Conservation (phyloP, 1,140 invertebrate genomes). For the Drosophila navojoa region DNA sequence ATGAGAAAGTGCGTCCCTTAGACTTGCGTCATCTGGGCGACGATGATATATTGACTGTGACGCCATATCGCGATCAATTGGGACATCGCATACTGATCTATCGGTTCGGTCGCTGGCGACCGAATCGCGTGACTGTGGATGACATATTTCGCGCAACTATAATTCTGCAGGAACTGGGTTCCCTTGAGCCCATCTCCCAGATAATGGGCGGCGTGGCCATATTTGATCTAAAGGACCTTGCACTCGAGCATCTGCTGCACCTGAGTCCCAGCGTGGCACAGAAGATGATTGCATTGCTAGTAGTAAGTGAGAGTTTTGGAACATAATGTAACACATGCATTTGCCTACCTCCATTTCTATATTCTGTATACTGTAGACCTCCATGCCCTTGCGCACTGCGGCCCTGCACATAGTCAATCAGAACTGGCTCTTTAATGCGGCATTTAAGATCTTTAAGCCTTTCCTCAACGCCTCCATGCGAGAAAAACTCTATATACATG, state of each 20-base stretch:
- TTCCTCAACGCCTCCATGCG: constrained; percentile 88
- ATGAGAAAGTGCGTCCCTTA: constrained; percentile 87
- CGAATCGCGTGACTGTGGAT: constrained; percentile 87
- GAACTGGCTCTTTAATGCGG: constrained; percentile 91
- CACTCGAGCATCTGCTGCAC: constrained; percentile 89
- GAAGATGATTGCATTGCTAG: constrained; percentile 87
- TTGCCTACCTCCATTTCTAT: background rate
- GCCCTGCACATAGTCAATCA: constrained; percentile 91
- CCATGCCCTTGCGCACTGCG: constrained; percentile 89
- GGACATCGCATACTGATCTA: constrained; percentile 83
- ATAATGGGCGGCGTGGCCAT: constrained; percentile 90
- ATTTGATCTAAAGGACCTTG: constrained; percentile 89
- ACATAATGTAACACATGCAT: background rate
- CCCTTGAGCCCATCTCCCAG: constrained; percentile 89
- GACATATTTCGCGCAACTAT: constrained; percentile 90
- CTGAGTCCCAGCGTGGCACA: constrained; percentile 88
- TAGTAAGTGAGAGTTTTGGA: constrained; percentile 84
- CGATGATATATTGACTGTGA: constrained; percentile 88
- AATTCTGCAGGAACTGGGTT: constrained; percentile 88
- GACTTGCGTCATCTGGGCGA: constrained; percentile 88
- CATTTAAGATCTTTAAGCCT: constrained; percentile 91
- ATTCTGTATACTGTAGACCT: constrained; percentile 84
- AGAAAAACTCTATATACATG: constrained; percentile 90
- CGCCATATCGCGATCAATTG: constrained; percentile 89
- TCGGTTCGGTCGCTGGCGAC: constrained; percentile 88